Evolutionary conservation across 2,888 invertebrate species (phyloP).

Genomic region (Acleris sparsana): DNA sequence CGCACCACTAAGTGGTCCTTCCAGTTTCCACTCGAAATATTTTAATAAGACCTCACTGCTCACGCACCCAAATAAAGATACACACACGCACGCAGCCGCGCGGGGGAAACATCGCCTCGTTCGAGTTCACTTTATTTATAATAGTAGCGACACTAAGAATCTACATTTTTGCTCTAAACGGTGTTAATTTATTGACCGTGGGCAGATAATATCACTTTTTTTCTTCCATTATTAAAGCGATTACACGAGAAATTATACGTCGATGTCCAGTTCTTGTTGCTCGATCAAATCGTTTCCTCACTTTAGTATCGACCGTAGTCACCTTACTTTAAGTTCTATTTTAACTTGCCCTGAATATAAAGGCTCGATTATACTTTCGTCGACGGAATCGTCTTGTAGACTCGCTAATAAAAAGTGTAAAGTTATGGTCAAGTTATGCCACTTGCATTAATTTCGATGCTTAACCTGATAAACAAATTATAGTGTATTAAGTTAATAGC

Average conservation of each 20-base stretch:
- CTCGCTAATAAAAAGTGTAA: constrained; percentile 82
- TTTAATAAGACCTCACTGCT: constrained; percentile 82
- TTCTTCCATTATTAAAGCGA: constrained; percentile 82
- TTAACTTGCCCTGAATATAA: constrained; percentile 44
- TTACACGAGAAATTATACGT: constrained; percentile 83
- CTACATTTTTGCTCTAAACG: constrained; percentile 84
- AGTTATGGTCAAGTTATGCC: constrained; percentile 82
- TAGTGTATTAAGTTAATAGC: constrained; percentile 82
- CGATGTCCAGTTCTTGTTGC: constrained; percentile 70
- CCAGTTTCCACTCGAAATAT: constrained; percentile 84
- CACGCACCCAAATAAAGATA: constrained; percentile 83
- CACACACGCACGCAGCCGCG: constrained; percentile 67
- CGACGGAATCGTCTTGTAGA: constrained; percentile 79
- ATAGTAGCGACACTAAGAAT: constrained; percentile 82
- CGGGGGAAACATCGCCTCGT: constrained; percentile 63
- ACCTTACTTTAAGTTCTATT: constrained; percentile 45
- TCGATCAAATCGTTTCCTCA: constrained; percentile 49
- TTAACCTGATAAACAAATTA: constrained; percentile 84
- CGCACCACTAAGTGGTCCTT: constrained; percentile 83
- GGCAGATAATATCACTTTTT: constrained; percentile 84
- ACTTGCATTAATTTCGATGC: constrained; percentile 83
- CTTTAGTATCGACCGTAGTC: constrained; percentile 50
- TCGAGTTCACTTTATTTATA: constrained; percentile 76
- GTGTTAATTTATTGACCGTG: constrained; percentile 84
- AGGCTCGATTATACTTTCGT: constrained; percentile 68